A percentile compares a stretch with the other conserved stretches of the same genome.
phyloP scores from a whole-genome alignment of 2,113 vertebrate genomes.

The Tragulus kanchil region DNA sequence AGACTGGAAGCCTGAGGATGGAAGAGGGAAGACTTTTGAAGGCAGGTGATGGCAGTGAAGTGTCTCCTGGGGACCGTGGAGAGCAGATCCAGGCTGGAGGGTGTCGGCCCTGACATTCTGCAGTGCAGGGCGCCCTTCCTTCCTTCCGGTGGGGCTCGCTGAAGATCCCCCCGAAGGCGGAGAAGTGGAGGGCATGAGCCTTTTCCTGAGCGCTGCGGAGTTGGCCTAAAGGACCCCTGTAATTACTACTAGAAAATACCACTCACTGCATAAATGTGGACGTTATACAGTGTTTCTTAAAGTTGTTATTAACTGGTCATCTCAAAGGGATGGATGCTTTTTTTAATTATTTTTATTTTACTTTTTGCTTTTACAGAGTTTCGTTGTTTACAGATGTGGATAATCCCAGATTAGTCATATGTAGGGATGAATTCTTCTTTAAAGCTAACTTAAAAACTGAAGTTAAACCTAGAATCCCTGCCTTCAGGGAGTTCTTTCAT shows the following conservation, averaged over 20 bases:
- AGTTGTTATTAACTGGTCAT: neutral
- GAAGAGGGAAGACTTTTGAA: neutral
- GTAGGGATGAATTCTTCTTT: too few relatives aligned
- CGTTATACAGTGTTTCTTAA: neutral
- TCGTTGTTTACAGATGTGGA: too few relatives aligned
- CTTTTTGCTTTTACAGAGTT: too few relatives aligned
- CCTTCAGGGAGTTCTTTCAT: neutral
- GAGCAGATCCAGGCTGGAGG: too few relatives aligned
- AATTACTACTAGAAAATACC: neutral
- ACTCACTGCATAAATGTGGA: too few relatives aligned
- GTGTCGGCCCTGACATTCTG: rapidly evolving
- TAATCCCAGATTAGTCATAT: too few relatives aligned
- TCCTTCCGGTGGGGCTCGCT: rapidly evolving
- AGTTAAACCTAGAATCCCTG: neutral
- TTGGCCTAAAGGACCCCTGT: neutral
- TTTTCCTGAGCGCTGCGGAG: neutral
- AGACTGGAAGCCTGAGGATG: neutral
- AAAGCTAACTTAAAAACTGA: neutral
- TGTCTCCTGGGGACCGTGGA: neutral
- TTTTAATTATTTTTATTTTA: neutral
- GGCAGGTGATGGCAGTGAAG: rapidly evolving
- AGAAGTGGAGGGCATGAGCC: neutral
- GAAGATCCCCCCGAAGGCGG: too few relatives aligned
- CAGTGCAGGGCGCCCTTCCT: neutral
- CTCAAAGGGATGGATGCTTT: neutral